Evolutionary conservation across 2,113 vertebrate species (phyloP).

Genomic region (Athene cunicularia): DNA sequence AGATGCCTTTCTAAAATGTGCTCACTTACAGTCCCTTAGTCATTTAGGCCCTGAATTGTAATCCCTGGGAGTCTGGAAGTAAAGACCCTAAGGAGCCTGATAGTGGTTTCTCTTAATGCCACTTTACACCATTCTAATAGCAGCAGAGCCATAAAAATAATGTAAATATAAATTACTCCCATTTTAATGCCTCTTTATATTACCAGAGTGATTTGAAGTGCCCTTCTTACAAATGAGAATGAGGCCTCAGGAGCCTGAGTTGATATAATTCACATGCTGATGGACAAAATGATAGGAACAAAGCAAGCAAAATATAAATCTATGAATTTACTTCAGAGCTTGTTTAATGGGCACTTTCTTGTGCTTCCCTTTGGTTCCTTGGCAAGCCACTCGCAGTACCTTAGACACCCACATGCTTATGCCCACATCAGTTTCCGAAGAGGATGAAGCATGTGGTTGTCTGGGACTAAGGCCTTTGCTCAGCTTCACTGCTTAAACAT

Average conservation of each 20-base stretch:
- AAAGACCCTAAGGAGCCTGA: background rate
- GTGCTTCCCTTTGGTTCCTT: background rate
- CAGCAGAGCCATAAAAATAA: slow-evolving; percentile 32
- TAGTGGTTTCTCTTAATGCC: background rate
- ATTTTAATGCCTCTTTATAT: background rate
- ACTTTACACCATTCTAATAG: background rate
- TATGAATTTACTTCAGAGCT: background rate
- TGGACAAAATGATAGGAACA: background rate
- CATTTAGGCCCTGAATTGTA: background rate
- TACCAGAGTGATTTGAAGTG: slow-evolving; percentile 6
- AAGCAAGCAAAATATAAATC: background rate
- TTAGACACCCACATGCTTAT: fast-evolving
- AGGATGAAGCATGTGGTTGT: fast-evolving
- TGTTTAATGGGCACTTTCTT: background rate
- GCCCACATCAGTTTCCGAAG: fast-evolving
- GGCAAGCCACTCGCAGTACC: fast-evolving
- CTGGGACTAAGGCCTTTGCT: background rate
- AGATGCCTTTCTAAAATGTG: background rate
- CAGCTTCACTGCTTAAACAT: background rate
- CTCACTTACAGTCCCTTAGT: background rate
- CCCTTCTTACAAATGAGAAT: background rate
- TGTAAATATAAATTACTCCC: slow-evolving; percentile 36
- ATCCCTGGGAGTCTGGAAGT: background rate
- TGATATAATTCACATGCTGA: background rate
- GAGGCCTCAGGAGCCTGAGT: background rate